Base-by-base conservation (phyloP, 2,113 vertebrate genomes). In the Forbesichthys papilliferus region DNA sequence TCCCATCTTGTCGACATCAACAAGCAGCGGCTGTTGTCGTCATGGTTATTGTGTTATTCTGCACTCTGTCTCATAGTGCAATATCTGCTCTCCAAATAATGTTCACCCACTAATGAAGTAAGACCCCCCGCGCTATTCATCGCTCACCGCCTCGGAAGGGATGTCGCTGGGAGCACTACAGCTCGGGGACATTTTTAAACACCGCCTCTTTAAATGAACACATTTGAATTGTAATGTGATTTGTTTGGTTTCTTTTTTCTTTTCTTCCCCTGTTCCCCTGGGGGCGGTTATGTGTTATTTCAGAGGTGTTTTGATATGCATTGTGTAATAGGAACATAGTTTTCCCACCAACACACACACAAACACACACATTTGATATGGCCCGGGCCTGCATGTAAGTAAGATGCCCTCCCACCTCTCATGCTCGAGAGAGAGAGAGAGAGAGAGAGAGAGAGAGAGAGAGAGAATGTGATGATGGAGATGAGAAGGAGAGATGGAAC, bases 101-200 rank as follows among this genome's bases (percentile, higher is more conserved):
- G 88, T 86, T 42, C 86, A 89, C 86, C 78, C 78, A 78, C 84
- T 88, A 87, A 91, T 90, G 86, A 88, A 89, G 86, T 86, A 84
- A 88, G 80, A 74, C 84, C 69, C 77, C 73, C 78, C 84, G 88
- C 78, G 84, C 86, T 84, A 79, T 84, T 88, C 83, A 84, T 84
- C 81, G 69, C 85, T 88, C 78, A 80, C 78, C 75, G 76, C 66
- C 60, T 46, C 79, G 67, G 80, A 62, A 66, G 47, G 66, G 85
- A 71, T 53, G 11, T 69, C 27, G 9, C 55, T 7, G 12, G 8
- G 42, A 1, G 66, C 59, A 1, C 54, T 27, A 66, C 78, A 82
- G 80, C 86, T 84, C 57, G 8, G 76, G 86, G 86, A 85, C 81
- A 60, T 83, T 83, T 27, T 85, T 86, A 83, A 80, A 85, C 86